These are phyloP conservation scores for Neelides sp. DNA, from an alignment of 1,140 invertebrate genomes.

Conservation along the genomic window DNA sequence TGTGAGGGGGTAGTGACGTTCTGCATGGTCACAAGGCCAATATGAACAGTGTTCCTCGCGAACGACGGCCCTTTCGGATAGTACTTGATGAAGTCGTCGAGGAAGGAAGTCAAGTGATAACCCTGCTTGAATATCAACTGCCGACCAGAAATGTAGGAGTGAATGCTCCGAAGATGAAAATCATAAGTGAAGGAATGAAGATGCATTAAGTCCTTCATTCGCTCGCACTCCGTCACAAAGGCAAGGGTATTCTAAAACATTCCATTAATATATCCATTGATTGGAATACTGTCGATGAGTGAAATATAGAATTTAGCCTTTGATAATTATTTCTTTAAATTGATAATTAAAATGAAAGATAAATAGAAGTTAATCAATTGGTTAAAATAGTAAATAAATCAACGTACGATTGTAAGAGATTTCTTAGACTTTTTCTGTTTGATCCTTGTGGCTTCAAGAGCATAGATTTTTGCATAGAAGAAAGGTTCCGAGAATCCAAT, in stretches of 20 bases:
- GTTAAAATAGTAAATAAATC: too few species aligned
- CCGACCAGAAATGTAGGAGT: conserved; percentile 53
- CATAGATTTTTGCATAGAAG: conserved; percentile 57
- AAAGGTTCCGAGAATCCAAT: conserved; percentile 59
- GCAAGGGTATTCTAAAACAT: conserved; percentile 48
- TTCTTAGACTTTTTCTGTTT: conserved; percentile 41
- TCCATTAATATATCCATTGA: conserved; percentile 33
- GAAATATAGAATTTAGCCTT: too few species aligned
- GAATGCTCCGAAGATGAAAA: conserved; percentile 63
- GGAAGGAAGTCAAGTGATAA: conserved; percentile 62
- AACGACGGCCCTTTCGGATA: conserved; percentile 71
- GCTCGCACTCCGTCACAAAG: conserved; percentile 65
- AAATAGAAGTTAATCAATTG: too few species aligned
- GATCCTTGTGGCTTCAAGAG: conserved; percentile 52
- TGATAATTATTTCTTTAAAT: too few species aligned
- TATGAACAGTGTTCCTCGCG: conserved; percentile 60
- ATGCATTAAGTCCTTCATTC: conserved; percentile 60
- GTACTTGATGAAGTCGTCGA: conserved; percentile 71
- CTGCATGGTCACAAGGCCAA: conserved; percentile 45
- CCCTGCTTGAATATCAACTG: conserved; percentile 49
- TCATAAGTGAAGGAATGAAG: conserved; percentile 80
- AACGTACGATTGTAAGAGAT: too few species aligned
- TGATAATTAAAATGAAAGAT: too few species aligned
- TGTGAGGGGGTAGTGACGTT: conserved; percentile 50
- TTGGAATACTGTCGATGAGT: too few species aligned